Percentiles rank a stretch among this genome's conserved stretches.
Evolutionary conservation across 2,113 vertebrate species (phyloP).

Genomic region (Stomatorhinus ivindoensis): DNA sequence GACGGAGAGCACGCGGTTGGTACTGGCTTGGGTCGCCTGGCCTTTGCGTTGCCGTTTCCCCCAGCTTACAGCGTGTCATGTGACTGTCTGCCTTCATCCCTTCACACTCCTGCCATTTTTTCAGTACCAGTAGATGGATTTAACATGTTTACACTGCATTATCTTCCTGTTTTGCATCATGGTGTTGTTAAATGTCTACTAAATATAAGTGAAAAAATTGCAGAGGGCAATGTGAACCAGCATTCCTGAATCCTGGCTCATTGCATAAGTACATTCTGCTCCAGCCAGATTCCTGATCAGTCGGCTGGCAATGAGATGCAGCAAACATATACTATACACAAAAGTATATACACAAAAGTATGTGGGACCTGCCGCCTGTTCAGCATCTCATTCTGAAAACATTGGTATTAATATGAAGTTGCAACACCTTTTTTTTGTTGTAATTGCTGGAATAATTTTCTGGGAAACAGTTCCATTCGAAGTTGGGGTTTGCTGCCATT

Average conservation of each 20-base stretch:
- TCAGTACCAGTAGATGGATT: not conserved
- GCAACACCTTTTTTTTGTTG: not conserved
- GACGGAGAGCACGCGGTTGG: slow-evolving; percentile 76
- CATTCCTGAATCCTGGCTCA: not conserved
- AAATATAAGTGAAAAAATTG: not conserved
- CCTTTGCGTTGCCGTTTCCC: slow-evolving; percentile 52
- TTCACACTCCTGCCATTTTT: not conserved
- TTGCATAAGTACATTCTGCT: not conserved
- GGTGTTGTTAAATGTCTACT: not conserved
- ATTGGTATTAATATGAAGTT: not conserved
- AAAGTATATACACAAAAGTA: too few species aligned
- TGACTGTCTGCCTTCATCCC: not conserved
- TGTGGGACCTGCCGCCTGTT: not conserved
- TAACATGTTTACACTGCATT: not conserved
- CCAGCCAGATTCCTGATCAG: not conserved
- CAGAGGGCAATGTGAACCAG: not conserved
- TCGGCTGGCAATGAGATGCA: not conserved
- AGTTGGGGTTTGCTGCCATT: not conserved
- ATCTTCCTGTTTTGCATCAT: not conserved
- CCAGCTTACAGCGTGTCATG: slow-evolving; percentile 6
- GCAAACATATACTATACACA: not conserved
- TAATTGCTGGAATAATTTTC: not conserved
- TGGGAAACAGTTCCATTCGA: not conserved
- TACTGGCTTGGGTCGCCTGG: slow-evolving; percentile 68
- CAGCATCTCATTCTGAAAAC: not conserved